Conservation (phyloP, 2,113 vertebrate genomes). For the Noctilio leporinus region DNA sequence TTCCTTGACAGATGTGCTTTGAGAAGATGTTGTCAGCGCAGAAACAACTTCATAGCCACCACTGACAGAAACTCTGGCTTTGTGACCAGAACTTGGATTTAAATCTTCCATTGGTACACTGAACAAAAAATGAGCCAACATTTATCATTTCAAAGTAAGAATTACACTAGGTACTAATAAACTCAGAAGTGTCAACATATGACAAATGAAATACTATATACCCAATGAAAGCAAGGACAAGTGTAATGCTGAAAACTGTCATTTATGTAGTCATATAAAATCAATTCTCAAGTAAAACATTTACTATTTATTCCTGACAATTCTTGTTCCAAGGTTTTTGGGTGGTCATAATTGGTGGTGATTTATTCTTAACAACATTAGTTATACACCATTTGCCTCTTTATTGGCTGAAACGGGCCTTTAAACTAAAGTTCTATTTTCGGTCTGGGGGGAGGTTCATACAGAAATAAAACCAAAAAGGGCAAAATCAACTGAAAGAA, state of each 20-base stretch:
- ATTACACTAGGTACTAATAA: neutral
- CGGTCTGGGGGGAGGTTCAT: neutral
- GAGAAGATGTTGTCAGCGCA: neutral
- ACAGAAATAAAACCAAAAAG: neutral
- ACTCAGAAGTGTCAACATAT: neutral
- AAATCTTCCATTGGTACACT: neutral
- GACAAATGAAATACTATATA: neutral
- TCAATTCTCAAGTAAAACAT: neutral
- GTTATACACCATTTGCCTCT: neutral
- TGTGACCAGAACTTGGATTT: neutral
- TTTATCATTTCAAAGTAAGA: constrained; percentile 8
- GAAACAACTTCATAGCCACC: neutral
- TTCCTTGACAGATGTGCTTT: constrained; percentile 21
- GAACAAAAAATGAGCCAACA: neutral
- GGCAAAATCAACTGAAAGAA: neutral
- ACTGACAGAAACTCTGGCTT: neutral
- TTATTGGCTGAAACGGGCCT: neutral
- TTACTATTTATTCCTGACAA: neutral
- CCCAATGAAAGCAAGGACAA: neutral
- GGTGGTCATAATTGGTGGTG: neutral
- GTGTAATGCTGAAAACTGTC: neutral
- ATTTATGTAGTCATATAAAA: neutral
- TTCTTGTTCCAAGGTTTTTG: neutral
- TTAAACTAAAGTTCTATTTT: neutral
- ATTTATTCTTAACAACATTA: neutral